Conservation (phyloP, 1,140 invertebrate genomes). For the Brevipalpus yothersi region DNA sequence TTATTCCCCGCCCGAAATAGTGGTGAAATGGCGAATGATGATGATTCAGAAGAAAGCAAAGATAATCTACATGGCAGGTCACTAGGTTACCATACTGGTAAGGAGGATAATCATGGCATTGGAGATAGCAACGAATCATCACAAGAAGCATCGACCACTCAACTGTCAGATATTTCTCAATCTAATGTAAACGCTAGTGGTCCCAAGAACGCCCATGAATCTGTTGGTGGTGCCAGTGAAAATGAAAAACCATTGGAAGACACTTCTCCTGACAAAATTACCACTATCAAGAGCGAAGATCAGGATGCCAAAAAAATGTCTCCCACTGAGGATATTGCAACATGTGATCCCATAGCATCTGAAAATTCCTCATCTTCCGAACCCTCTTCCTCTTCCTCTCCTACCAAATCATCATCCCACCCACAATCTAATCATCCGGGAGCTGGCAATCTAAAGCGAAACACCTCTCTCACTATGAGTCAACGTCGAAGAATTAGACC, state of each 20-base stretch:
- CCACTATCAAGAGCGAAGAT: neutral
- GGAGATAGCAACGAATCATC: too few species aligned
- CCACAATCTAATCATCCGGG: neutral
- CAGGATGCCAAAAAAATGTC: neutral
- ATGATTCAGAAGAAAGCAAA: neutral
- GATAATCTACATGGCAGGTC: neutral
- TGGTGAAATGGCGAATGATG: neutral
- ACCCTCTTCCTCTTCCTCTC: neutral
- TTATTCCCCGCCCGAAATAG: constrained; percentile 1
- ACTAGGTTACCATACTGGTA: neutral
- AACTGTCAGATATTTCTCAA: neutral
- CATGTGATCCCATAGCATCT: too few species aligned
- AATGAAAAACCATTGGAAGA: neutral
- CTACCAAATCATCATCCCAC: neutral
- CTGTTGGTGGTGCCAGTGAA: neutral
- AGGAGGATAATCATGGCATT: too few species aligned
- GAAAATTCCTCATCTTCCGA: neutral
- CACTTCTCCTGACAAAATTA: neutral
- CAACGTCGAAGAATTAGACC: constrained; percentile 7
- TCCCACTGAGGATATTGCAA: too few species aligned
- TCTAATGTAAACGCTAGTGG: neutral
- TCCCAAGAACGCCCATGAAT: neutral
- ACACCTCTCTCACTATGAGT: constrained; percentile 6
- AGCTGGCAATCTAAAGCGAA: neutral
- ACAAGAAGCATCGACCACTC: neutral